Conservation (phyloP, 2,888 invertebrate genomes). For the Temnothorax unifasciatus region DNA sequence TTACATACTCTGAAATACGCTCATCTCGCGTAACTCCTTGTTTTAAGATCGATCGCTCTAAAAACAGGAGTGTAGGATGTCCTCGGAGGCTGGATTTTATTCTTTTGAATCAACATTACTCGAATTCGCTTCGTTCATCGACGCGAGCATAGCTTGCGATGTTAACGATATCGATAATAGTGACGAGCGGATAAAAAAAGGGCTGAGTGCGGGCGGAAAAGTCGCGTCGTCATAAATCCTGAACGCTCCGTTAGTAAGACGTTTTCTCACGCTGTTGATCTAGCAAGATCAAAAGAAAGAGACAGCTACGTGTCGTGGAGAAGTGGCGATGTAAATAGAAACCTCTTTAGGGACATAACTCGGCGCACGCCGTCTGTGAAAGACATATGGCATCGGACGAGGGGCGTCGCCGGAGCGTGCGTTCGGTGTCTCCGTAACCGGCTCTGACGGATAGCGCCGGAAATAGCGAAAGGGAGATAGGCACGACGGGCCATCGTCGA, state of each 20-base stretch:
- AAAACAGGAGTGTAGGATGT: conserved; percentile 44
- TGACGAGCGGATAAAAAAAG: not conserved
- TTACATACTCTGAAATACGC: conserved; percentile 40
- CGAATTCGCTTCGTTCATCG: not conserved
- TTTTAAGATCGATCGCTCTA: conserved; percentile 45
- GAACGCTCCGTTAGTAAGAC: conserved; percentile 47
- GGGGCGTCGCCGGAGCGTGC: conserved; percentile 77
- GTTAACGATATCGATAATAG: conserved; percentile 8
- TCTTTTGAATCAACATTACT: conserved; percentile 19
- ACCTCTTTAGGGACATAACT: conserved; percentile 84
- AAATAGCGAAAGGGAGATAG: conserved; percentile 82
- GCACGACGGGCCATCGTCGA: conserved; percentile 49
- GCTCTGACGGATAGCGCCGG: conserved; percentile 85
- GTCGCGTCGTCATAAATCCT: conserved; percentile 35
- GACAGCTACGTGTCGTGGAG: conserved; percentile 63
- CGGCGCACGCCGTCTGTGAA: conserved; percentile 83
- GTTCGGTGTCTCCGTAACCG: conserved; percentile 82
- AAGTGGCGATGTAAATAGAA: conserved; percentile 83
- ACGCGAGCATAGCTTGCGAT: not conserved
- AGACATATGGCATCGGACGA: conserved; percentile 80
- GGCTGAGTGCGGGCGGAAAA: not conserved
- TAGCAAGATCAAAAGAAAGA: conserved; percentile 51
- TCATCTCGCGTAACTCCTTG: conserved; percentile 37
- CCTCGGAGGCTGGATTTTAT: conserved; percentile 40
- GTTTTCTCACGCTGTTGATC: conserved; percentile 62